A percentile compares a stretch with the other conserved stretches of the same genome.
Conservation (phyloP, 1,140 invertebrate species). For the Mycetomoellerius zeteki region DNA sequence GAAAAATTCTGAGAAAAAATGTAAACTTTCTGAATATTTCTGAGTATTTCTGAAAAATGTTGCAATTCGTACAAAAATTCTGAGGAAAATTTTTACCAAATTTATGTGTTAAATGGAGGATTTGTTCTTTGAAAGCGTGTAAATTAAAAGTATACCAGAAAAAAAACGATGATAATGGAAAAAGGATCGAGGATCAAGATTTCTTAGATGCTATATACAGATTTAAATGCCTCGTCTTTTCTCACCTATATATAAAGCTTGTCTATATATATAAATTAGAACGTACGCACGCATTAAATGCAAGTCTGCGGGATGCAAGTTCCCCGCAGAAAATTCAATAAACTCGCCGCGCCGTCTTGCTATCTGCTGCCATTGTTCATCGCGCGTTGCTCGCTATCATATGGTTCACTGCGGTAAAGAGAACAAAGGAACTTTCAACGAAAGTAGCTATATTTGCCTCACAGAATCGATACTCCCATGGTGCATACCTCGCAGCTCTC, state of each 20-base stretch:
- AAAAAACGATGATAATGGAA: background rate
- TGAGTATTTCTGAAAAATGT: too few species aligned
- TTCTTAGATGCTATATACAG: background rate
- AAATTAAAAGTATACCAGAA: background rate
- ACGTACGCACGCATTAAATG: background rate
- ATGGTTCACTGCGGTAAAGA: slow-evolving; percentile 66
- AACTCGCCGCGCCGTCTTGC: slow-evolving; percentile 42
- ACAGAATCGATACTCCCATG: slow-evolving; percentile 72
- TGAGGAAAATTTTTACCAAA: too few species aligned
- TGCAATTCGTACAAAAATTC: too few species aligned
- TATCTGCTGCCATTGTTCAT: slow-evolving; percentile 58
- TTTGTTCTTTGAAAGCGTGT: background rate
- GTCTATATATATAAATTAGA: background rate
- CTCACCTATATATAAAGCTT: background rate
- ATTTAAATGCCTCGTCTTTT: background rate
- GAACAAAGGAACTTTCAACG: slow-evolving; percentile 67
- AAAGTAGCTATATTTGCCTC: slow-evolving; percentile 69
- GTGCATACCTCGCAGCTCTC: slow-evolving; percentile 57
- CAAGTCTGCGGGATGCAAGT: slow-evolving; percentile 21
- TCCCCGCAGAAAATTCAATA: slow-evolving; percentile 48
- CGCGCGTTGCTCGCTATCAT: slow-evolving; percentile 42
- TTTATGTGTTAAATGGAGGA: background rate
- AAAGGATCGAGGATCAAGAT: background rate
- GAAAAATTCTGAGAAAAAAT: too few species aligned
- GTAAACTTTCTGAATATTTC: too few species aligned